A percentile compares a stretch with the other conserved stretches of the same genome.
These are phyloP conservation scores for Lucilia sericata DNA, from an alignment of 1,140 invertebrate genomes.

Conservation along the genomic window DNA sequence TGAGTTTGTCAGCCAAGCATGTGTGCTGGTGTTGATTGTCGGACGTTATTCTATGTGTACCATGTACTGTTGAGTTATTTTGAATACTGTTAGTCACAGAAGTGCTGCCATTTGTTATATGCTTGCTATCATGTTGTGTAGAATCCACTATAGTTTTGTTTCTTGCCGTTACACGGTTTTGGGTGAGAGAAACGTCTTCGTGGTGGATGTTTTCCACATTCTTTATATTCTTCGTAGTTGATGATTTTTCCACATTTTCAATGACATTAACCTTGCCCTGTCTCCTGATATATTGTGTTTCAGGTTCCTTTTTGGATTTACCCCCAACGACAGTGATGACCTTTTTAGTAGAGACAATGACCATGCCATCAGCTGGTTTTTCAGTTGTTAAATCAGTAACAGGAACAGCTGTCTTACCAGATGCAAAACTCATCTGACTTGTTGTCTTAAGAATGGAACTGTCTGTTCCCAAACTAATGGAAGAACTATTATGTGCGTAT, in stretches of 20 bases:
- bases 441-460: constrained; percentile 70
- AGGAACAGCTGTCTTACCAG: constrained; percentile 68
- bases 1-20: neutral
- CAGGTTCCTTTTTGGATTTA: constrained; percentile 62
- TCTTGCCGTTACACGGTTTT: constrained; percentile 40
- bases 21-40: neutral
- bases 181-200: constrained; percentile 49
- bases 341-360: constrained; percentile 70
- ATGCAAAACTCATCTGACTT: constrained; percentile 74
- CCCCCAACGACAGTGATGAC: constrained; percentile 67
- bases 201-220: constrained; percentile 61
- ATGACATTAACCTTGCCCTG: constrained; percentile 63
- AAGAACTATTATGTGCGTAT: constrained; percentile 74
- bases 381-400: constrained; percentile 67
- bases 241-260: constrained; percentile 61
- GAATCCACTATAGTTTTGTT: neutral
- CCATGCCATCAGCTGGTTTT: constrained; percentile 70
- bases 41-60: neutral
- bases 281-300: constrained; percentile 63
- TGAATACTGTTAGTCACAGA: neutral
- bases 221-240: constrained; percentile 58
- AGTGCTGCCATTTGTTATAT: neutral
- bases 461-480: constrained; percentile 74
- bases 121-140: neutral
- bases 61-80: neutral